Evolutionary conservation across 2,797 vertebrate species (phyloP).

Genomic region (Eidolon dupreanum): DNA sequence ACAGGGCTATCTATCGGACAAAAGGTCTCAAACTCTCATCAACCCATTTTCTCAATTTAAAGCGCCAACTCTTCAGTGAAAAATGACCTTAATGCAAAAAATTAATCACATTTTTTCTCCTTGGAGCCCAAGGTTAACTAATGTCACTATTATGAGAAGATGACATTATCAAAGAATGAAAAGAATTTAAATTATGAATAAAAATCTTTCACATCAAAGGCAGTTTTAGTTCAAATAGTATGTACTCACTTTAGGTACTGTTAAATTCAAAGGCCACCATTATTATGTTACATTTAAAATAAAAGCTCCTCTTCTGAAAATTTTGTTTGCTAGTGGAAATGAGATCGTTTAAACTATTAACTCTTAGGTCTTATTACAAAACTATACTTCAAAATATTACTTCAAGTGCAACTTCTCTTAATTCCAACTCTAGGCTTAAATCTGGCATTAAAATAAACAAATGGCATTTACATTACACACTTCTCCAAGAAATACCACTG

Average conservation of each 20-base stretch:
- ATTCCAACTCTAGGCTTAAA: constrained; percentile 40
- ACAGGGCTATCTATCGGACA: background rate
- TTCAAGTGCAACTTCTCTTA: constrained; percentile 44
- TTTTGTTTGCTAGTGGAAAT: background rate
- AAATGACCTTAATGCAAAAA: constrained; percentile 22
- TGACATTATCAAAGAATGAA: constrained; percentile 21
- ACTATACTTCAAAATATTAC: constrained; percentile 18
- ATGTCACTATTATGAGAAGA: background rate
- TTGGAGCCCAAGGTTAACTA: constrained; percentile 19
- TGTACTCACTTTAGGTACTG: background rate
- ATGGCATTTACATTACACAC: constrained; percentile 35
- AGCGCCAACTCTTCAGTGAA: background rate
- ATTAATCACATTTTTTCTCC: constrained; percentile 26
- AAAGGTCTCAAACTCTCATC: background rate
- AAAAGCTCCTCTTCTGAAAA: constrained; percentile 7
- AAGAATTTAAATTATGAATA: constrained; percentile 32
- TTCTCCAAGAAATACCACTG: constrained; percentile 48
- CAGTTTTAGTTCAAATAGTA: constrained; percentile 25
- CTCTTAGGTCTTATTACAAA: constrained; percentile 35
- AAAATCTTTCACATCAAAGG: constrained; percentile 37
- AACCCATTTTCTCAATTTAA: background rate
- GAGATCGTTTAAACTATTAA: constrained; percentile 6
- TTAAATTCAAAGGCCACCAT: constrained; percentile 35
- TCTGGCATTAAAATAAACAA: constrained; percentile 50
- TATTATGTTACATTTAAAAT: constrained; percentile 38